Conservation (phyloP, 2,888 invertebrate species). For the Ophonus ardosiacus region DNA sequence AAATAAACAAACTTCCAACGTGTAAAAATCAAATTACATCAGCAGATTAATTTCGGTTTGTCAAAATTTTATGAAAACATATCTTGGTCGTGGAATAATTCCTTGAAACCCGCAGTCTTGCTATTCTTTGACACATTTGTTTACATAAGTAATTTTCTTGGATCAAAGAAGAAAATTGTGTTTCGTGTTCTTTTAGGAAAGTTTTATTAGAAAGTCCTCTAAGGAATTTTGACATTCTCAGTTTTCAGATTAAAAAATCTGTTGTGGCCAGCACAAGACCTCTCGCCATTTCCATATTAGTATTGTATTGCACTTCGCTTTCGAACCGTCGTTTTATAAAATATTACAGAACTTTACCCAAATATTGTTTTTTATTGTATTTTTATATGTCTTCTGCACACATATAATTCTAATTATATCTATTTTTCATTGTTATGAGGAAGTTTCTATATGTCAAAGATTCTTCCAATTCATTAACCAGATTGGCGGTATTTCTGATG, state of each 20-base stretch:
- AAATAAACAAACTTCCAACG: conserved; percentile 14
- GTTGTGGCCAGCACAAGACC: not conserved
- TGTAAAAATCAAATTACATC: conserved; percentile 27
- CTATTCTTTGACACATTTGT: conserved; percentile 27
- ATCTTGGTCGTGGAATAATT: conserved; percentile 7
- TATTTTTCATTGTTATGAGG: too few relatives aligned
- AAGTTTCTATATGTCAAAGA: too few relatives aligned
- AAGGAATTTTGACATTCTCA: not conserved
- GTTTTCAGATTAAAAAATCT: conserved; percentile 5
- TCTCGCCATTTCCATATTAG: too few relatives aligned
- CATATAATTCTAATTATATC: too few relatives aligned
- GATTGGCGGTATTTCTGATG: too few relatives aligned
- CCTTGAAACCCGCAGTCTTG: not conserved
- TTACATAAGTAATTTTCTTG: conserved; percentile 26
- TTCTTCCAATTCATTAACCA: too few relatives aligned
- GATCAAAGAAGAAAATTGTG: conserved; percentile 33
- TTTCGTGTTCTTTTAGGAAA: conserved; percentile 11
- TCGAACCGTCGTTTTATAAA: too few relatives aligned
- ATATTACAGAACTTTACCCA: too few relatives aligned
- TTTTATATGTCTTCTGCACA: too few relatives aligned
- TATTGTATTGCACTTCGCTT: too few relatives aligned
- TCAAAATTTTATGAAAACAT: conserved; percentile 34
- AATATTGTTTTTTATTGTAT: too few relatives aligned
- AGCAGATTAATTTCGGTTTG: conserved; percentile 27
- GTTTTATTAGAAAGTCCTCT: not conserved